phyloP scores from a whole-genome alignment of 1,140 invertebrate species.

The Pectinophora gossypiella region DNA sequence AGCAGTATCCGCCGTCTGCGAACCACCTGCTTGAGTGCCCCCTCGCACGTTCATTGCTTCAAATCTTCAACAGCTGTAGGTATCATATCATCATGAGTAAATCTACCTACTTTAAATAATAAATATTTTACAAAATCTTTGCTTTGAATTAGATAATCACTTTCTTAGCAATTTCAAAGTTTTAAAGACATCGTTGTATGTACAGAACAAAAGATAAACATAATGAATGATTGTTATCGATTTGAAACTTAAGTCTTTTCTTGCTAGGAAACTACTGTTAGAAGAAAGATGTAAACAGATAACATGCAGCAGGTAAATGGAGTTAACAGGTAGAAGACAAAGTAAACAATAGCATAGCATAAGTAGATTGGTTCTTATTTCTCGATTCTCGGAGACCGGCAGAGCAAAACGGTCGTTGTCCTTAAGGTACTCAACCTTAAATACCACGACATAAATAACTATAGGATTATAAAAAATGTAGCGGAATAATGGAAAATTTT shows the following conservation, averaged over 20 bases:
- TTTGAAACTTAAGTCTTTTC: neutral
- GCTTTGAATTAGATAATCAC: too few relatives aligned
- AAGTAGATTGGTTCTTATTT: slow-evolving; percentile 3
- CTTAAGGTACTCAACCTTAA: slow-evolving; percentile 23
- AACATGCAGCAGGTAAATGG: neutral
- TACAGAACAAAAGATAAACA: neutral
- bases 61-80: slow-evolving; percentile 15
- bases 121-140: too few relatives aligned
- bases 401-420: slow-evolving; percentile 40
- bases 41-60: slow-evolving; percentile 26
- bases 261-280: neutral
- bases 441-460: slow-evolving; percentile 11
- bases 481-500: neutral
- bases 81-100: too few relatives aligned
- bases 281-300: neutral
- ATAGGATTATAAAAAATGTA: neutral
- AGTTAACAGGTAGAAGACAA: neutral
- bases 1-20: slow-evolving; percentile 28
- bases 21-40: slow-evolving; percentile 53
- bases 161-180: too few relatives aligned
- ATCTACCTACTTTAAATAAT: too few relatives aligned
- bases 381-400: slow-evolving; percentile 23
- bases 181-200: too few relatives aligned
- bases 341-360: neutral
- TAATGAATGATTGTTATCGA: neutral